Evolutionary conservation across 2,888 invertebrate genomes (phyloP), one percentile per base, ranked within the genome.

Genomic region (Calameuta pallipes): DNA sequence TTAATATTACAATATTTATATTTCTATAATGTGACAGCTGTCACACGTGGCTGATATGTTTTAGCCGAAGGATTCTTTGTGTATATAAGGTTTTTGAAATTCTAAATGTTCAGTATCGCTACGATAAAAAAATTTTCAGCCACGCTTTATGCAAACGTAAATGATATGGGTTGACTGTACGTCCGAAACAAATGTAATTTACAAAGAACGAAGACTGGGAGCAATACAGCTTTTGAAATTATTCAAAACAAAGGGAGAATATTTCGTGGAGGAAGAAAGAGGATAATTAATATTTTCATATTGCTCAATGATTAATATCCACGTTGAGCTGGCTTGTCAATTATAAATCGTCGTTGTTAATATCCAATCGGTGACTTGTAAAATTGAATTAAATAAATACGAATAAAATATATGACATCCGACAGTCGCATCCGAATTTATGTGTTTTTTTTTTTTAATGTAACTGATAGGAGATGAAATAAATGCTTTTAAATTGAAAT

Each of bases 401-500:
- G 9, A 56, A 56, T 56, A 9, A 56, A 23, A 9, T 23, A 56
- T 6, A 56, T 23, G 4, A 56, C 9, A 56, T 56, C 1, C 23
- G 1, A 9, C 56, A 15, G 6, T 56, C 6, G 9, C 56, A 23
- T 56, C 2, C 6, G 6, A 23, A 23, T 15, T 9, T 37, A 37
- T 3, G 13, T 37, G 1, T 3, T 13, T 13, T 37, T 13, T 34
- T 71, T 13, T 71, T 11, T 23, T 11, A 30, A 0, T 71, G 11
- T 11, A 23, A 11, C 30, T 11, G 23, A 34, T 23, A 71, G 34
- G 30, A 23, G 71, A 31, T 13, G 78, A 78, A 79, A 82, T 84
- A 86, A 86, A 86, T 86, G 83, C 86, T 85, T 86, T 80, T 80
- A 75, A 80, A 79, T 75, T 80, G 79, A 83, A 86, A 87, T 82